Conservation (phyloP, 2,797 vertebrate genomes). For the Loriculus beryllinus region DNA sequence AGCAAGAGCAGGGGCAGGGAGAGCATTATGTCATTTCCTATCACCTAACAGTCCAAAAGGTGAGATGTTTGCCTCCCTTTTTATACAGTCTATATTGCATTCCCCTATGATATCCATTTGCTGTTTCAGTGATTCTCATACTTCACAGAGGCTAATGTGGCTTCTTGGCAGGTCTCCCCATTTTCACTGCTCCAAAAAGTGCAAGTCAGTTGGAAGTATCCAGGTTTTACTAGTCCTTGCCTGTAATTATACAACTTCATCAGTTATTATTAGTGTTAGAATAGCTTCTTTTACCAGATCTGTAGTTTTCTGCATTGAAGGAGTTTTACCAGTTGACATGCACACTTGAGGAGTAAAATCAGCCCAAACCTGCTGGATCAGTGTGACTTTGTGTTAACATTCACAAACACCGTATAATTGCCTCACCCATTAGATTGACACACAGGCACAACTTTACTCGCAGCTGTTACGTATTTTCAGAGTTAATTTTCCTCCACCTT, state of each 20-base stretch:
- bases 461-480: not conserved
- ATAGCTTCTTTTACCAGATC: not conserved
- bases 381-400: not conserved
- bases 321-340: not conserved
- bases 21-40: not conserved
- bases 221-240: not conserved
- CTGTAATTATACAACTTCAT: not conserved
- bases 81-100: not conserved
- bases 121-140: rapidly evolving
- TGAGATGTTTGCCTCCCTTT: not conserved
- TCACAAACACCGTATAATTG: not conserved
- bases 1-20: not conserved
- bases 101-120: not conserved
- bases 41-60: not conserved
- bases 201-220: not conserved
- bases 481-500: not conserved
- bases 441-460: not conserved
- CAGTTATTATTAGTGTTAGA: not conserved
- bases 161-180: not conserved
- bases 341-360: not conserved
- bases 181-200: not conserved
- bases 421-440: not conserved
- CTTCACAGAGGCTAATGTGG: not conserved
- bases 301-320: not conserved
- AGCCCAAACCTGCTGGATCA: not conserved